Conservation (phyloP, 2,113 vertebrate species). For the Passer montanus region DNA sequence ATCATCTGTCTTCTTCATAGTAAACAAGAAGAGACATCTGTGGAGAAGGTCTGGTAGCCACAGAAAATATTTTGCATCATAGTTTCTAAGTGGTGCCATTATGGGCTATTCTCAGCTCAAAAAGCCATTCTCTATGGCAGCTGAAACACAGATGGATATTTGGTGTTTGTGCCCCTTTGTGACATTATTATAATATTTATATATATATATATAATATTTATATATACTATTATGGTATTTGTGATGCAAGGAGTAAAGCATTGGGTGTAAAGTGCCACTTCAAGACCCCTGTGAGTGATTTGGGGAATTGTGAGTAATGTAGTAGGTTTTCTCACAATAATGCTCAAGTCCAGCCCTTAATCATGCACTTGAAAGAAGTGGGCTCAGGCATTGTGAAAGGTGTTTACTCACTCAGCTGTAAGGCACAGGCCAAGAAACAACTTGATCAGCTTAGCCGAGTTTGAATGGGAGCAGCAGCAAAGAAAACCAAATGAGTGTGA, state of each 20-base stretch:
- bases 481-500: slow-evolving; percentile 43
- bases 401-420: slow-evolving; percentile 50
- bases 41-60: slow-evolving; percentile 16
- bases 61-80: slow-evolving; percentile 5
- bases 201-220: too few relatives aligned
- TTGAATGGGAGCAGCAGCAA: slow-evolving; percentile 53
- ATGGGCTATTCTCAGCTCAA: not conserved
- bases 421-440: slow-evolving; percentile 56
- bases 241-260: not conserved
- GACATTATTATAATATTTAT: fast-evolving
- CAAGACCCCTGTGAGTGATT: not conserved
- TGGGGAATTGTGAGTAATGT: not conserved
- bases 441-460: slow-evolving; percentile 54
- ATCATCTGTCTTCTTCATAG: not conserved
- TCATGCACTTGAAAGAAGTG: slow-evolving; percentile 15
- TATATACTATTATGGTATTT: not conserved
- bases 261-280: not conserved
- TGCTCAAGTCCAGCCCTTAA: not conserved
- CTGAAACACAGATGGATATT: not conserved
- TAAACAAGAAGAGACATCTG: slow-evolving; percentile 5
- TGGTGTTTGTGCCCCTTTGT: not conserved
- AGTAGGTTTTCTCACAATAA: not conserved
- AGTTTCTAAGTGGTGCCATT: not conserved
- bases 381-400: slow-evolving; percentile 50
- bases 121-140: not conserved